Evolutionary conservation across 37 sponge, comb jelly and placozoan genomes (phyloP), one percentile per base, ranked within the genome.

Genomic region (Halisarca cf. caerulea): DNA sequence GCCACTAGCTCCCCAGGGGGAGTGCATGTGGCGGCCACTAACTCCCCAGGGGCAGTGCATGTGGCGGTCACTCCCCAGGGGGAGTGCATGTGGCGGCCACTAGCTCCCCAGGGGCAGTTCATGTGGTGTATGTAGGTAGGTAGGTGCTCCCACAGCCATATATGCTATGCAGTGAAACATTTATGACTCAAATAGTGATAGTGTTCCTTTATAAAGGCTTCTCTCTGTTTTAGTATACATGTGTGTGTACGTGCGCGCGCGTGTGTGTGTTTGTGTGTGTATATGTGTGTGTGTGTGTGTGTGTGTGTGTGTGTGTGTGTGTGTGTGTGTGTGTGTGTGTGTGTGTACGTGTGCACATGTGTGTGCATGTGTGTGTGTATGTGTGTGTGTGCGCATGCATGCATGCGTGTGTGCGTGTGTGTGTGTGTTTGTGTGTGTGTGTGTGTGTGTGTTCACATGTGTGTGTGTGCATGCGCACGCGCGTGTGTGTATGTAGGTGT

Each of bases 361-460:
- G 78, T 77, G 78, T 77, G 78, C 37, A 44, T 77, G 44, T 77
- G 41, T 77, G 78, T 77, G 78, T 39, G 44, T 77, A 44, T 77
- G 78, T 77, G 78, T 39, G 44, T 77, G 78, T 77, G 41, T 77
- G 78, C 39, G 41, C 39, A 44, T 39, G 44, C 5, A 3, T 77
- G 44, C 20, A 24, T 77, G 78, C 5, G 44, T 77, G 43, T 77
- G 44, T 37, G 6, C 39, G 44, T 68, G 69, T 68, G 69, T 6
- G 69, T 68, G 69, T 68, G 69, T 11, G 11, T 47, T 11, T 47
- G 51, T 47, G 51, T 47, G 51, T 47, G 51, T 47, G 51, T 47
- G 51, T 47, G 51, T 11, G 11, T 11, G 11, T 47, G 51, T 47
- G 11, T 47, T 11, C 51, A 40, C 28, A 40, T n/a, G 2, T 71